Percentiles rank a stretch among this genome's conserved stretches.
Evolutionary conservation across 1,140 invertebrate genomes (phyloP).

Genomic region (Zaprionus davidi): DNA sequence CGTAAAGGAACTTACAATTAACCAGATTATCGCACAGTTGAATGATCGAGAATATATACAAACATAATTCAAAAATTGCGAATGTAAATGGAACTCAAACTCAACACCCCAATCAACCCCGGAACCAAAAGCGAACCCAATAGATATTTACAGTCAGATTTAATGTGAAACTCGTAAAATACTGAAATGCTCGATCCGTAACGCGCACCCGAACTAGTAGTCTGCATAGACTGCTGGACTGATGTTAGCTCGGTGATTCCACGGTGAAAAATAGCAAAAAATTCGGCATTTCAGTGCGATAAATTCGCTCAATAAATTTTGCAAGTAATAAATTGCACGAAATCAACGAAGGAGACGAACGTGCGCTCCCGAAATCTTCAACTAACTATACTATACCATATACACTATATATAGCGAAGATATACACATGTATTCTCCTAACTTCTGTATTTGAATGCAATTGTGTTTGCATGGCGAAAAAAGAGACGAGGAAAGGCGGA

Average conservation of each 20-base stretch:
- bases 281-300: constrained; percentile 16
- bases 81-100: not conserved
- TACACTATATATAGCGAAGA: constrained; percentile 10
- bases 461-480: constrained; percentile 65
- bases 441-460: constrained; percentile 60
- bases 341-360: constrained; percentile 47
- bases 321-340: constrained; percentile 59
- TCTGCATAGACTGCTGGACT: constrained; percentile 6
- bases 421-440: constrained; percentile 7
- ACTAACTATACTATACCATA: constrained; percentile 2
- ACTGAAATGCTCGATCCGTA: not conserved
- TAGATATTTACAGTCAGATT: not conserved
- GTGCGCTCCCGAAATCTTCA: constrained; percentile 24
- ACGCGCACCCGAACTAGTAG: not conserved
- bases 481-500: not conserved
- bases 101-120: not conserved
- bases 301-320: constrained; percentile 56
- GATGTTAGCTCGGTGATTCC: not conserved
- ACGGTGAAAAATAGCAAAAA: constrained; percentile 2
- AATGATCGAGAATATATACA: not conserved
- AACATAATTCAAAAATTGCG: not conserved
- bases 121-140: not conserved
- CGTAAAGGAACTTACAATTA: no score
- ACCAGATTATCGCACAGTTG: no score
- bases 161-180: constrained; percentile 1